Base-by-base conservation (phyloP, 2,797 vertebrate species). In the Valencia hispanica region DNA sequence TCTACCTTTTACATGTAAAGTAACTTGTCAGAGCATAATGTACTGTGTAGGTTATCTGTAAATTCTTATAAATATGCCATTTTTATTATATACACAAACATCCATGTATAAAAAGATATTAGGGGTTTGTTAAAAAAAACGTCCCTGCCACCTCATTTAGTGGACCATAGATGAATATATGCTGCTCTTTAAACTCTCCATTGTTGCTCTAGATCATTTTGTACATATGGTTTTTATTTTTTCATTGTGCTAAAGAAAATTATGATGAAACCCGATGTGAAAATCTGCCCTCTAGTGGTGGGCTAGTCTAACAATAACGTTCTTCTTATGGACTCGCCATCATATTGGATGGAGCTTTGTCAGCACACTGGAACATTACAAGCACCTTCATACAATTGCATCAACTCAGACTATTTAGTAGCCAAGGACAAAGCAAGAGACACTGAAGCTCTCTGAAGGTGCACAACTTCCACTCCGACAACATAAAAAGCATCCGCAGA, bases 1-100 rank as follows among this genome's bases (percentile, higher is more conserved):
- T 95, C 93, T 95, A 95, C 94, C 95, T 96, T 97, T 96, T 96
- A 96, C 94, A 89, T 97, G 96, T 97, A 96, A 96, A 96, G 96
- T 97, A 89, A 97, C 91, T 96, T 96, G 93, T 96, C 93, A 59
- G 95, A 86, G 95, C 94, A 96, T 96, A 97, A 91, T 94, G 95
- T 96, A 96, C 93, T 95, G 97, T 97, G 96, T 97, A 97, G 96
- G 96, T 95, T 96, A 96, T 96, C 95, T 99, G 97, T 99, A 99
- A 96, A 99, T 97, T 91, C 95, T 95, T 97, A 98, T 99, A 99
- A 97, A 99, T 97, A 98, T 95, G 94, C 85, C 86, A 89, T 95
- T 96, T 95, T 92, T 92, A 83, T 90, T 96, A 97, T 96, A 91
- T 82, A 92, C 70, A 92, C 48, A 91, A 66, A 90, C 90, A 93